Conservation (phyloP, 2,888 invertebrate genomes). For the Leptopilina myrica region DNA sequence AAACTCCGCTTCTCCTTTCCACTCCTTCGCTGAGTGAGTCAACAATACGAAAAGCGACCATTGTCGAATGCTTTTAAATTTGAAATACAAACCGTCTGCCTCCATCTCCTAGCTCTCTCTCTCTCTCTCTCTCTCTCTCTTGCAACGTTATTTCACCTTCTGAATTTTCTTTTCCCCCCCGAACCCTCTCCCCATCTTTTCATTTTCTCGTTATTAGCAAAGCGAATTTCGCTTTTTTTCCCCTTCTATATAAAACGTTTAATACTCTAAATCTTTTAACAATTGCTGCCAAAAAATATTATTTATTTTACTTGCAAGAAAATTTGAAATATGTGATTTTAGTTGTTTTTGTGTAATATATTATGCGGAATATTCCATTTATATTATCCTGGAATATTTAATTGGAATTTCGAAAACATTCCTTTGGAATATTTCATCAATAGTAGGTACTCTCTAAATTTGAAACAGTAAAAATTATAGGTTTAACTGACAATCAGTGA, state of each 20-base stretch:
- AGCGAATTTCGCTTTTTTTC: not conserved
- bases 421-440: too few species aligned
- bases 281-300: too few species aligned
- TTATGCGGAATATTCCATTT: too few species aligned
- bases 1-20: constrained; percentile 52
- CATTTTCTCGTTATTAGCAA: constrained; percentile 37
- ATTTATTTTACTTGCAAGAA: too few species aligned
- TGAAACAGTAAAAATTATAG: too few species aligned
- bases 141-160: constrained; percentile 45
- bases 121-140: constrained; percentile 7
- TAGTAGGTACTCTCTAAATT: too few species aligned
- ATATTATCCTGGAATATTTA: too few species aligned
- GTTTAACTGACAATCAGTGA: too few species aligned
- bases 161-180: constrained; percentile 47
- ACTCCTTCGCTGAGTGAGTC: constrained; percentile 64
- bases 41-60: constrained; percentile 73
- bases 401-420: too few species aligned
- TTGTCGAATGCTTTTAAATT: constrained; percentile 76
- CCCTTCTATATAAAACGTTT: not conserved
- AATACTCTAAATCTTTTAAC: not conserved
- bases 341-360: too few species aligned
- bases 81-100: constrained; percentile 74
- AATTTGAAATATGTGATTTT: too few species aligned
- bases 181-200: constrained; percentile 21
- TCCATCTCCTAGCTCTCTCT: constrained; percentile 53